These are phyloP conservation scores for Tiaroga cobitis DNA, from an alignment of 2,797 vertebrate species.

Conservation along the genomic window DNA sequence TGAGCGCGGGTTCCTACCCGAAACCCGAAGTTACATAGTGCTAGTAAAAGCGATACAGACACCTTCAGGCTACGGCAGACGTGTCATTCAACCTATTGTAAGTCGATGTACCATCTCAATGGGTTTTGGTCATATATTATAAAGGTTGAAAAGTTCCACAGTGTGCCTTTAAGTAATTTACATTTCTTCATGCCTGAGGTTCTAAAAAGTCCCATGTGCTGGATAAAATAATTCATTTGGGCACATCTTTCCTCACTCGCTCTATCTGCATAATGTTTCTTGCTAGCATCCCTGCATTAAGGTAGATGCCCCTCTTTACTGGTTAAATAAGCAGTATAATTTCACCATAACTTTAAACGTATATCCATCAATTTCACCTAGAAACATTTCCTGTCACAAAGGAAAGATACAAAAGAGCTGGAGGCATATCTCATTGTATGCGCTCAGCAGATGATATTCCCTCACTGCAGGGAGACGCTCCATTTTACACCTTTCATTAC, in stretches of 20 bases:
- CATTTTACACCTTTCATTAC: conserved; percentile 66
- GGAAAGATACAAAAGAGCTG: conserved; percentile 13
- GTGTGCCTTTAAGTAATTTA: not conserved
- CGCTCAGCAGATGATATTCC: conserved; percentile 33
- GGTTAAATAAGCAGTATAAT: conserved; percentile 29
- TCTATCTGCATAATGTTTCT: conserved; percentile 7
- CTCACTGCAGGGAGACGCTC: conserved; percentile 50
- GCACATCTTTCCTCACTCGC: not conserved
- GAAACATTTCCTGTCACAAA: conserved; percentile 20
- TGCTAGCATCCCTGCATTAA: not conserved
- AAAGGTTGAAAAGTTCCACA: no score
- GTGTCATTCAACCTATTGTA: no score
- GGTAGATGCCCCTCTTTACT: not conserved
- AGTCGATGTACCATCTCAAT: no score
- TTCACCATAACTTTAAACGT: conserved; percentile 5
- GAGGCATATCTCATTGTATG: conserved; percentile 40
- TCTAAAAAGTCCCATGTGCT: not conserved
- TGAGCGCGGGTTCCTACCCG: no score
- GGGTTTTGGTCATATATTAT: no score
- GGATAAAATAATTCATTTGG: not conserved
- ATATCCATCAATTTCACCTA: conserved; percentile 6
- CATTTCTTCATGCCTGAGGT: not conserved
- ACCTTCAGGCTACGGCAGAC: no score
- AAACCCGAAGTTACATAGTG: no score
- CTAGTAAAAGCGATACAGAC: no score